Percentiles rank a stretch among this genome's conserved stretches.
Evolutionary conservation across 2,888 invertebrate species (phyloP).

Genomic region (Nomada ferruginata): DNA sequence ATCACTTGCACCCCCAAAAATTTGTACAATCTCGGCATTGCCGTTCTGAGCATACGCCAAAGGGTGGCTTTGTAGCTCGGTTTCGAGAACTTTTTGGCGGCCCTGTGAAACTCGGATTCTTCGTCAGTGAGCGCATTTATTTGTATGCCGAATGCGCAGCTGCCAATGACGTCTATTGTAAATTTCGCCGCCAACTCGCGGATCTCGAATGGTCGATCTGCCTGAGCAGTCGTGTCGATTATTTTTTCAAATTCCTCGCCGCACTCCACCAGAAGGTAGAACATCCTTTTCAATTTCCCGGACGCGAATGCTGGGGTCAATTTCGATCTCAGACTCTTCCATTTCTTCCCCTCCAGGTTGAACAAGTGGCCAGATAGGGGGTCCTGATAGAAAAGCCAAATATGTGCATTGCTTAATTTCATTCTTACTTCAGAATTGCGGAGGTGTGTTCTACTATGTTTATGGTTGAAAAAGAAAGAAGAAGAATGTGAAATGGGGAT

Average conservation of each 20-base stretch:
- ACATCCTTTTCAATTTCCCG: slow-evolving; percentile 85
- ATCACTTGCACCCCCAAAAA: slow-evolving; percentile 76
- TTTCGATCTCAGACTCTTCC: slow-evolving; percentile 84
- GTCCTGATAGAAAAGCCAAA: slow-evolving; percentile 65
- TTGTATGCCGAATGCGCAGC: slow-evolving; percentile 85
- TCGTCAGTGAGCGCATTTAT: slow-evolving; percentile 83
- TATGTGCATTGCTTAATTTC: not conserved
- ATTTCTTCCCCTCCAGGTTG: slow-evolving; percentile 82
- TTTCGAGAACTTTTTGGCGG: slow-evolving; percentile 80
- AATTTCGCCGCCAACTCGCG: slow-evolving; percentile 84
- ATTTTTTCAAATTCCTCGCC: slow-evolving; percentile 78
- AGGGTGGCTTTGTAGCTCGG: slow-evolving; percentile 80
- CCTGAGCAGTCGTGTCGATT: slow-evolving; percentile 64
- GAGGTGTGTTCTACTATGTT: too few relatives aligned
- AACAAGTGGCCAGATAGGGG: slow-evolving; percentile 82
- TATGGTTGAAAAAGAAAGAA: too few relatives aligned
- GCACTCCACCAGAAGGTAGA: slow-evolving; percentile 82
- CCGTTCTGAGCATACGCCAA: slow-evolving; percentile 80
- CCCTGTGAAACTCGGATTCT: slow-evolving; percentile 81
- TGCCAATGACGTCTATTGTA: slow-evolving; percentile 85
- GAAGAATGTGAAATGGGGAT: too few relatives aligned
- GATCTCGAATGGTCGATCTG: slow-evolving; percentile 76
- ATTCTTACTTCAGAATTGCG: too few relatives aligned
- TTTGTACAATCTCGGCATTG: slow-evolving; percentile 77
- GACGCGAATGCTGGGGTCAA: slow-evolving; percentile 85